These are phyloP conservation scores for Willowsia nigromaculata DNA, from an alignment of 2,888 invertebrate genomes.

Conservation along the genomic window DNA sequence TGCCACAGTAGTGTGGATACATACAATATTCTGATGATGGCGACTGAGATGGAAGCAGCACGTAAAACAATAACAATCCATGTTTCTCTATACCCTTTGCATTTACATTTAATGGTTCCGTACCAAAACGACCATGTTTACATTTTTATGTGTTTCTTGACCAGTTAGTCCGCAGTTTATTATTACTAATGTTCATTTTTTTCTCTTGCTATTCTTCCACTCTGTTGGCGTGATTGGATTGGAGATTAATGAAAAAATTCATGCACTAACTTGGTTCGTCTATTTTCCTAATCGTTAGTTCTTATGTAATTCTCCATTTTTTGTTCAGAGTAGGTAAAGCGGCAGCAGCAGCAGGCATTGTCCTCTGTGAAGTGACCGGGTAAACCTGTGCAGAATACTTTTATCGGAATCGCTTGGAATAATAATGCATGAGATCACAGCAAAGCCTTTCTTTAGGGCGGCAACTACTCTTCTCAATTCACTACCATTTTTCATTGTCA, in stretches of 20 bases:
- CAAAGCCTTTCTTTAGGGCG: too few species aligned
- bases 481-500: background rate
- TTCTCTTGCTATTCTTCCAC: background rate
- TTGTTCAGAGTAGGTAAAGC: background rate
- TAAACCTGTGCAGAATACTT: too few species aligned
- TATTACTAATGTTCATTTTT: background rate
- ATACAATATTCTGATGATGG: background rate
- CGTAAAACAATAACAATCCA: conserved; percentile 24
- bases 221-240: conserved; percentile 37
- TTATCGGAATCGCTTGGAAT: too few species aligned
- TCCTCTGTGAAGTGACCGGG: too few species aligned
- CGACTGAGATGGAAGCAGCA: background rate
- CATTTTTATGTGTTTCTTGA: conserved; percentile 23
- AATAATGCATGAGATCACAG: too few species aligned
- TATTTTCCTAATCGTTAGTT: background rate
- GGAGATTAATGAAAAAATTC: conserved; percentile 30
- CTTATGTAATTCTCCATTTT: background rate
- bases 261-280: background rate
- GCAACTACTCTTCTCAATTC: background rate
- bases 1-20: background rate
- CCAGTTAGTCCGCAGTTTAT: background rate
- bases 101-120: conserved; percentile 43
- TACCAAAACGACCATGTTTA: conserved; percentile 27
- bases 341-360: background rate
- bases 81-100: background rate